Evolutionary conservation across 2,113 vertebrate genomes (phyloP), one percentile per base, ranked within the genome.

Genomic region (Percopsis transmontana): DNA sequence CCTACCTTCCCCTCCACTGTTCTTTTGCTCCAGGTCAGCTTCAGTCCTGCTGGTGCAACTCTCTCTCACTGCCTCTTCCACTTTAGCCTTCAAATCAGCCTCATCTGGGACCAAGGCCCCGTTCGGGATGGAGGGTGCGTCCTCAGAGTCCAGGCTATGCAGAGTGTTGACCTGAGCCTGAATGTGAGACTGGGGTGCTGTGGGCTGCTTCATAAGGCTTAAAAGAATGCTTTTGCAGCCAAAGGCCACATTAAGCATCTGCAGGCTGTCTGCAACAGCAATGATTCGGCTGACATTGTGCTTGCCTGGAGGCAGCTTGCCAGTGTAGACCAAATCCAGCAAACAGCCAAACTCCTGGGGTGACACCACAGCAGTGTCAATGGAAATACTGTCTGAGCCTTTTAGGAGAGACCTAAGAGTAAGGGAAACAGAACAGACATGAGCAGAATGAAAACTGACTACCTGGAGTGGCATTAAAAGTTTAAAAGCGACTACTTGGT

Each of bases 161-260:
- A 15, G 2, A 33, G 62, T 66, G 59, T 62, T 68, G 54, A 3
- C 54, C n/a, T 15, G 33, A 1, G 56, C 19, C 18, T 58, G 19
- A 13, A 20, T 19, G 0, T n/a, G n/a, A n/a, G 68, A 1, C 0
- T 60, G 40, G 18, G 1, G 18, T 0, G 64, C 5, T 0, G 68
- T 21, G 0, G 88, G 74, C 62, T 82, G 85, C 60, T 62, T 86
- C 66, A 95, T 88, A 0, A 97, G 90, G 40, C 83, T 92, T 39
- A 89, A 89, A 45, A 96, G 91, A 57, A 96, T 89, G 16, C 91
- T 94, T 81, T 94, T 96, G 74, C 95, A 96, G 5, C 94, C 92
- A 0, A 94, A 90, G 0, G 95, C 94, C 71, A 97, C 91, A 5
- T 97, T 94, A n/a, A 94, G 96, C 95, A 97, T 95, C 88, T 97